Percentiles rank a stretch among this genome's conserved stretches.
These are phyloP conservation scores for Natrix natrix DNA, from an alignment of 2,797 vertebrate genomes.

Conservation along the genomic window DNA sequence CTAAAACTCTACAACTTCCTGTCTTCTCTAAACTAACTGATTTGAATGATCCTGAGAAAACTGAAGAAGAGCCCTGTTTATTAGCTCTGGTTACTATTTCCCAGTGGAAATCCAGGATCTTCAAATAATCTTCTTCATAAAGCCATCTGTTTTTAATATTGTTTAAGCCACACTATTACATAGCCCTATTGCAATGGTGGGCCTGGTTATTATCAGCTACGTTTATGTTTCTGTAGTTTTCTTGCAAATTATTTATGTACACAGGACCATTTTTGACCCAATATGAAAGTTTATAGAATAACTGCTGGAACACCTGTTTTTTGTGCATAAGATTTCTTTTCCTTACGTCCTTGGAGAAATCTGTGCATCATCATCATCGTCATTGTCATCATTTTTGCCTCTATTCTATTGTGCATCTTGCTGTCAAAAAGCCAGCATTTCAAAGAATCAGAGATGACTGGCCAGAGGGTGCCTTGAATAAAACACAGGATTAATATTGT, in stretches of 20 bases:
- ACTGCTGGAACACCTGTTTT: not conserved
- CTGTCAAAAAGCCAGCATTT: not conserved
- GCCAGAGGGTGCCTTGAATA: not conserved
- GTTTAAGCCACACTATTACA: not conserved
- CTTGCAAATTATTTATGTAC: not conserved
- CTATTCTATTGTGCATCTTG: not conserved
- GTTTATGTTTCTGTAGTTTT: not conserved
- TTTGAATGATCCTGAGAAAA: not conserved
- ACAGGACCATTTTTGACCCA: not conserved
- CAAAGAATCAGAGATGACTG: not conserved
- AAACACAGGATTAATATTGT: not conserved
- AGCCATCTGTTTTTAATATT: not conserved
- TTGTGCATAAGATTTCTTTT: not conserved
- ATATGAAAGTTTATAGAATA: not conserved
- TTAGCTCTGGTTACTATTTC: not conserved
- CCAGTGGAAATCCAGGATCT: constrained; percentile 24
- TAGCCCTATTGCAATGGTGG: not conserved
- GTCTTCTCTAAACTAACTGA: not conserved
- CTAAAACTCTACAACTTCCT: not conserved
- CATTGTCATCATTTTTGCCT: not conserved
- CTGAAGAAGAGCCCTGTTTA: not conserved
- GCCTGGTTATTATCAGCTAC: not conserved
- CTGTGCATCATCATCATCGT: not conserved
- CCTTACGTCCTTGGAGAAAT: not conserved
- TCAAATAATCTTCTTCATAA: constrained; percentile 19